Conservation (phyloP, 1,140 invertebrate genomes). For the Drosophila ficusphila region DNA sequence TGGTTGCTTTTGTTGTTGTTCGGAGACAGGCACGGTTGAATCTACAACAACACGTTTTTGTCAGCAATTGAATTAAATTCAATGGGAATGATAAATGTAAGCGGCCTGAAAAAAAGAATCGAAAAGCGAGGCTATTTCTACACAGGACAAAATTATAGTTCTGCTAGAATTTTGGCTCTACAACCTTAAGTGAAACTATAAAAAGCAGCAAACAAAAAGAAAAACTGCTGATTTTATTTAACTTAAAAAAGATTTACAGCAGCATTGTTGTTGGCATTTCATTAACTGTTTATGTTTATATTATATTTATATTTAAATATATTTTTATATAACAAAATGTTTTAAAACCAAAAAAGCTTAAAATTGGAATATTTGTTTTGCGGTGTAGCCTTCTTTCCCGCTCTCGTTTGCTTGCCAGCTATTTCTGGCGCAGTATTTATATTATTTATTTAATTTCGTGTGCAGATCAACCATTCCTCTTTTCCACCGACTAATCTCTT, state of each 20-base stretch:
- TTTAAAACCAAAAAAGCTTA: too few relatives aligned
- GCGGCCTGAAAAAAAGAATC: slow-evolving; percentile 29
- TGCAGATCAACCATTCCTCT: slow-evolving; percentile 20
- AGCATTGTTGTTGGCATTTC: not conserved
- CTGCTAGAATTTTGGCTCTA: too few relatives aligned
- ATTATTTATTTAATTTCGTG: slow-evolving; percentile 70
- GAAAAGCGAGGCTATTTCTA: not conserved
- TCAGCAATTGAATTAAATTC: slow-evolving; percentile 79
- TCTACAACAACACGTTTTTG: slow-evolving; percentile 56
- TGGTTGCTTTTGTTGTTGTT: slow-evolving; percentile 39
- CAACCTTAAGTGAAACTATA: too few relatives aligned
- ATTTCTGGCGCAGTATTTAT: slow-evolving; percentile 60
- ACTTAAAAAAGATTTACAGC: not conserved
- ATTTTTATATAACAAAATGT: too few relatives aligned
- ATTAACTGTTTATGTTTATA: not conserved
- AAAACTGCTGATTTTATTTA: too few relatives aligned
- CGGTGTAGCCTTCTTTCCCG: slow-evolving; percentile 19
- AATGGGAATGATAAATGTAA: slow-evolving; percentile 53
- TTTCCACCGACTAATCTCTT: slow-evolving; percentile 41
- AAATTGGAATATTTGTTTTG: too few relatives aligned
- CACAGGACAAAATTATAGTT: slow-evolving; percentile 32
- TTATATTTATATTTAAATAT: too few relatives aligned
- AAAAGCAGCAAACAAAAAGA: too few relatives aligned
- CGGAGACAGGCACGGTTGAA: slow-evolving; percentile 69
- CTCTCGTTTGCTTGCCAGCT: slow-evolving; percentile 28